Conservation (phyloP, 2,113 vertebrate species). For the Chamaea fasciata region DNA sequence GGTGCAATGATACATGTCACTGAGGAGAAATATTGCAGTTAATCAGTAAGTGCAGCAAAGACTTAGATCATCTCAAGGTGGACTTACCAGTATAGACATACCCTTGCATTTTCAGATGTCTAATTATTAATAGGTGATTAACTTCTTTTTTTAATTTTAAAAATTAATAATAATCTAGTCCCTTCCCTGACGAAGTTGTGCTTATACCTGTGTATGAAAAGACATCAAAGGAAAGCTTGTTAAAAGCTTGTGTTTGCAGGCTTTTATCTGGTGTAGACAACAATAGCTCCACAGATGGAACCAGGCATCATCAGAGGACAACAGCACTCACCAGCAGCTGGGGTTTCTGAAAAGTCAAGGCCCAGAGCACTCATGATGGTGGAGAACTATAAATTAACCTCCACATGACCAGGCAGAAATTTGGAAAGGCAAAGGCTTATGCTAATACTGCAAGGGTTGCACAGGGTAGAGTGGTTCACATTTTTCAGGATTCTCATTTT, state of each 20-base stretch:
- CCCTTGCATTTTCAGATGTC: not conserved
- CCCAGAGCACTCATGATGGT: too few species aligned
- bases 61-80: not conserved
- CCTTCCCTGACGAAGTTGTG: not conserved
- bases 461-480: not conserved
- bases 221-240: not conserved
- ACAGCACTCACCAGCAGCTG: not conserved
- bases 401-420: not conserved
- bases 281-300: not conserved
- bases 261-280: not conserved
- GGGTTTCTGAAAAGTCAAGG: not conserved
- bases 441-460: not conserved
- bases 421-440: not conserved
- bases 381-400: not conserved
- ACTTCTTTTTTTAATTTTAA: not conserved
- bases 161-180: not conserved
- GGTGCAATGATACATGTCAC: not conserved
- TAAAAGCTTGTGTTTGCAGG: not conserved
- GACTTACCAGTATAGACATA: not conserved
- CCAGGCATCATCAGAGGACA: not conserved
- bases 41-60: not conserved
- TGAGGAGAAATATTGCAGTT: not conserved
- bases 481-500: not conserved
- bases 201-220: not conserved
- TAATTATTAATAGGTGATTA: not conserved